Conservation (phyloP, 2,888 invertebrate species). For the Nesidiocoris tenuis region DNA sequence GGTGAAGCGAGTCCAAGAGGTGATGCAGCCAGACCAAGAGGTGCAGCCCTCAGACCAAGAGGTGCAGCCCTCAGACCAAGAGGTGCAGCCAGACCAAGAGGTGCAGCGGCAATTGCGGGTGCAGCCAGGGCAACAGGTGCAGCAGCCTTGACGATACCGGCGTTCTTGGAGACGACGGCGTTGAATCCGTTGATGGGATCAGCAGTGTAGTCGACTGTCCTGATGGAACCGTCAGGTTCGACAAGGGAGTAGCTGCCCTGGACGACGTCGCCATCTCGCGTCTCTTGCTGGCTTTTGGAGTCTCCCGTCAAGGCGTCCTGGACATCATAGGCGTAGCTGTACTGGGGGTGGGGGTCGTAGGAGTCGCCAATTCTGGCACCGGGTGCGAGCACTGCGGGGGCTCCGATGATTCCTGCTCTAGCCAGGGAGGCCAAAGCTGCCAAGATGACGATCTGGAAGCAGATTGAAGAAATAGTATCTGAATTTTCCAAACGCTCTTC, state of each 20-base stretch:
- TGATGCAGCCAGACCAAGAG: background rate
- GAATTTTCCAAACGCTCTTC: too few species aligned
- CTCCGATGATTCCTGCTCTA: conserved; percentile 15
- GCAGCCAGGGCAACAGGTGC: conserved; percentile 4
- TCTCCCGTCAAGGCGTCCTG: conserved; percentile 48
- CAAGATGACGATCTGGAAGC: conserved; percentile 8
- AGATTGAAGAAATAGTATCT: background rate
- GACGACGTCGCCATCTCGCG: conserved; percentile 2
- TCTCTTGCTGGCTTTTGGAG: conserved; percentile 8
- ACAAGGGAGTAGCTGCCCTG: conserved; percentile 5
- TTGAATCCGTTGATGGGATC: conserved; percentile 14
- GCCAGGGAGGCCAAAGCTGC: conserved; percentile 16
- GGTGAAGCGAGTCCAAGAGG: conserved; percentile 15
- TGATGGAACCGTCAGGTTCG: conserved; percentile 11
- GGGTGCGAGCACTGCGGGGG: conserved; percentile 31
- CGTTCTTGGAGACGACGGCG: conserved; percentile 1
- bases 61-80: background rate
- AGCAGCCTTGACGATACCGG: background rate
- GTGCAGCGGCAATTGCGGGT: background rate
- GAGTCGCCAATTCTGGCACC: conserved; percentile 26
- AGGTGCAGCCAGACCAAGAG: conserved; percentile 12
- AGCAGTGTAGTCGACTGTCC: conserved; percentile 8
- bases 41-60: conserved; percentile 19
- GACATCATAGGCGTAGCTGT: conserved; percentile 44
- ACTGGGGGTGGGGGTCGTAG: conserved; percentile 49